A percentile compares a stretch with the other conserved stretches of the same genome.
phyloP scores from a whole-genome alignment of 2,888 invertebrate species.

The Sesia bembeciformis region DNA sequence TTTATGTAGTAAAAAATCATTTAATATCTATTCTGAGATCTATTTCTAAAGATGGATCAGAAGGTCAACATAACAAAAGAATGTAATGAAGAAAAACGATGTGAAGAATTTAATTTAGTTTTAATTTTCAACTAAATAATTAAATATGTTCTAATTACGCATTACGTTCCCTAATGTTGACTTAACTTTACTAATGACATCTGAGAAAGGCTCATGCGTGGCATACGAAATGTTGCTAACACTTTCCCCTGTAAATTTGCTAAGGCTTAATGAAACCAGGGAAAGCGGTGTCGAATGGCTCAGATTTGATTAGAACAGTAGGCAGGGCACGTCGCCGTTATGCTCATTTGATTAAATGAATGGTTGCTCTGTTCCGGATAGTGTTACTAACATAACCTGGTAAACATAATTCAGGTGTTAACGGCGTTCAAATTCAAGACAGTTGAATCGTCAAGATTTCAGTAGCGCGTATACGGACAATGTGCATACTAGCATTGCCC shows the following conservation, averaged over 20 bases:
- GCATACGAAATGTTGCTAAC: slow-evolving; percentile 20
- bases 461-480: too few relatives aligned
- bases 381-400: neutral
- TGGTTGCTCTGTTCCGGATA: slow-evolving; percentile 22
- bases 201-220: slow-evolving; percentile 23
- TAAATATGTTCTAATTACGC: neutral
- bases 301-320: slow-evolving; percentile 46
- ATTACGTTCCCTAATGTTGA: neutral
- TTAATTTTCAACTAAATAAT: too few relatives aligned
- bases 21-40: too few relatives aligned
- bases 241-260: slow-evolving; percentile 21
- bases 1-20: too few relatives aligned
- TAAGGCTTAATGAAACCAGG: slow-evolving; percentile 28
- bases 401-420: neutral
- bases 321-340: slow-evolving; percentile 44
- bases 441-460: neutral
- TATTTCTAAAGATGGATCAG: too few relatives aligned
- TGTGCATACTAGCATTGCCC: too few relatives aligned
- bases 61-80: too few relatives aligned
- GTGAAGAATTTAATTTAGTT: too few relatives aligned
- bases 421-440: neutral
- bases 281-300: slow-evolving; percentile 24
- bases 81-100: too few relatives aligned
- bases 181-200: slow-evolving; percentile 29
- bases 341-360: slow-evolving; percentile 52